Conservation (phyloP, 2,113 vertebrate genomes). For the Otus sunia region DNA sequence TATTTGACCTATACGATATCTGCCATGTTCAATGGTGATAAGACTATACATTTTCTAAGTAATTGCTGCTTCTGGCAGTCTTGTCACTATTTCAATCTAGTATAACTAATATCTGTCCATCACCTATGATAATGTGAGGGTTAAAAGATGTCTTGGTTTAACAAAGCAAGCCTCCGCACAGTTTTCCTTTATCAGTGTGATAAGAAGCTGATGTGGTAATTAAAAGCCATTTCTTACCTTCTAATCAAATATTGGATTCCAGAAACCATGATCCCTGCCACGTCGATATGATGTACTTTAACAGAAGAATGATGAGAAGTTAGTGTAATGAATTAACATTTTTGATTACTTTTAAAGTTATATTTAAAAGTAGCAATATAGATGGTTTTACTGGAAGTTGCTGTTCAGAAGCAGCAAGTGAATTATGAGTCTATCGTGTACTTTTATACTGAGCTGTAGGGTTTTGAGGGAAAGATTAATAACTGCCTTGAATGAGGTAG, state of each 20-base stretch:
- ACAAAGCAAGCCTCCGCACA: not conserved
- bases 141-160: not conserved
- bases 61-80: not conserved
- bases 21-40: not conserved
- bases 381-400: not conserved
- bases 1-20: not conserved
- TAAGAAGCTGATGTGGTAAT: not conserved
- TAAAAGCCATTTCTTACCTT: constrained; percentile 4
- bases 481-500: not conserved
- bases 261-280: not conserved
- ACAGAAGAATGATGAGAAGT: not conserved
- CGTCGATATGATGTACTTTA: not conserved
- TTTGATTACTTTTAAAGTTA: not conserved
- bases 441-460: not conserved
- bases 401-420: not conserved
- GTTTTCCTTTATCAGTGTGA: not conserved
- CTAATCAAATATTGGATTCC: not conserved
- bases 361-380: not conserved
- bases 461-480: not conserved
- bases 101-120: not conserved
- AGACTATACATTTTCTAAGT: not conserved
- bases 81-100: not conserved
- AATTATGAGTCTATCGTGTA: rapidly evolving
- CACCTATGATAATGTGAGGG: not conserved
- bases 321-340: not conserved